These are phyloP conservation scores for Microdon myrmicae DNA, from an alignment of 2,888 invertebrate genomes.

Conservation along the genomic window DNA sequence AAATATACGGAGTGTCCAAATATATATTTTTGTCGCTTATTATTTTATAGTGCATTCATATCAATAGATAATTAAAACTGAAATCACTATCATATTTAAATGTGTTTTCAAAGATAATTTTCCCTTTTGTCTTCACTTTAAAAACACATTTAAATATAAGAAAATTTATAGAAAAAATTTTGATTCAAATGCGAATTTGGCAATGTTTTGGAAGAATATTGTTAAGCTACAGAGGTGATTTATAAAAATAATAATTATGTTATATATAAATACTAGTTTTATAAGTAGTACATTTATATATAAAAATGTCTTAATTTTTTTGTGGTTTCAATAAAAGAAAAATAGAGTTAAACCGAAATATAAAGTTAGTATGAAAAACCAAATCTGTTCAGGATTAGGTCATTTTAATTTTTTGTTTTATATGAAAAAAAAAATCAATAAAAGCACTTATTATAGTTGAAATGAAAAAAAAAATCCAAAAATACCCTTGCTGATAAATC, in stretches of 20 bases:
- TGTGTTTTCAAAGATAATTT: conserved; percentile 22
- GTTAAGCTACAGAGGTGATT: conserved; percentile 66
- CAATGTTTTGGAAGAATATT: conserved; percentile 63
- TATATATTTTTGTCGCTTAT: conserved; percentile 14
- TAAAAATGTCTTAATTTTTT: conserved; percentile 38
- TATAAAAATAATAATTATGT: conserved; percentile 14
- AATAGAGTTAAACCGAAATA: conserved; percentile 16
- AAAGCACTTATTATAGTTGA: not conserved
- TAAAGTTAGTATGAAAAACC: conserved; percentile 16
- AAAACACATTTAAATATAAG: conserved; percentile 39
- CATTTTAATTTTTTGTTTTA: conserved; percentile 12
- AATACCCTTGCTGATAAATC: conserved; percentile 2
- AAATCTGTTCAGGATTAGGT: not conserved
- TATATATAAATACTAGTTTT: conserved; percentile 1
- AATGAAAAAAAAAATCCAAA: conserved; percentile 3
- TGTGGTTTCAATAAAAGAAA: conserved; percentile 40
- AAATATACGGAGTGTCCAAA: conserved; percentile 40
- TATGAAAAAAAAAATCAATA: conserved; percentile 8
- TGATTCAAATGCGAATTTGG: conserved; percentile 57
- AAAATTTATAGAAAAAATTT: conserved; percentile 33
- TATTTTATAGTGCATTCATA: conserved; percentile 4
- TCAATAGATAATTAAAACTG: conserved; percentile 16
- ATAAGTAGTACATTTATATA: conserved; percentile 9
- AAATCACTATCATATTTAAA: conserved; percentile 21
- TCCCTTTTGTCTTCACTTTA: conserved; percentile 4